Base-by-base conservation (phyloP, 2,888 invertebrate genomes). In the Argyresthia goedartella region DNA sequence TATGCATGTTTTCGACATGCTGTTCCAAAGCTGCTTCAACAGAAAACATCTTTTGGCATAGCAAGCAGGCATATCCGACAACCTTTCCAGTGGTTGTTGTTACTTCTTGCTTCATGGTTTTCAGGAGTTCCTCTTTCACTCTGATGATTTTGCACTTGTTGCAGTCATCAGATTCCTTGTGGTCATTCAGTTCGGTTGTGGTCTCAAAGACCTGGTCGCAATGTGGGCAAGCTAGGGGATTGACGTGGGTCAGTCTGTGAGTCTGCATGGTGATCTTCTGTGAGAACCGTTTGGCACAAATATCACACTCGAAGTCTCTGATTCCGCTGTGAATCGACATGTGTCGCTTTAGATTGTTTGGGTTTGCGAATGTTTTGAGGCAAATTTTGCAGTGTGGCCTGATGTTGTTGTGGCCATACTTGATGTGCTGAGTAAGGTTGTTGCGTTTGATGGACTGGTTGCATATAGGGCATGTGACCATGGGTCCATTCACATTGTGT, bases 191-290 rank as follows among this genome's bases (percentile, higher is more conserved):
- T 0, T 55, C 60, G 7, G 62, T 57, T 57, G 76, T 76, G 49
- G 64, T 73, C 15, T 73, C 71, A 57, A 85, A 87, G 0, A 70
- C 62, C 46, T 65, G 58, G 0, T 80, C 80, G 49, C 87, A 87
- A n/a, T 71, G 65, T 9, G 68, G 70, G 56, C 87, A 87, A 0
- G 69, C 64, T 50, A 73, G 72, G 0, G 76, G 75, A 50, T 81
- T 75, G 52, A 79, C 62, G 50, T 88, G 87, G 0, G 82, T 84
- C 35, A 86, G 53, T 52, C 80, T 66, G 53, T 88, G 87, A 0
- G 86, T 86, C 57, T 86, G 86, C 86, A 88, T 82, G 1, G 86
- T 82, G 11, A 82, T 84, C 61, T 85, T 87, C 51, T 87, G 87
- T 52, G 79, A 79, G 62, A 88, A 88, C 36, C 78, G 63, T 55